A percentile compares a stretch with the other conserved stretches of the same genome.
These are phyloP conservation scores for Halcyon senegalensis DNA, from an alignment of 2,113 vertebrate genomes.

Conservation along the genomic window DNA sequence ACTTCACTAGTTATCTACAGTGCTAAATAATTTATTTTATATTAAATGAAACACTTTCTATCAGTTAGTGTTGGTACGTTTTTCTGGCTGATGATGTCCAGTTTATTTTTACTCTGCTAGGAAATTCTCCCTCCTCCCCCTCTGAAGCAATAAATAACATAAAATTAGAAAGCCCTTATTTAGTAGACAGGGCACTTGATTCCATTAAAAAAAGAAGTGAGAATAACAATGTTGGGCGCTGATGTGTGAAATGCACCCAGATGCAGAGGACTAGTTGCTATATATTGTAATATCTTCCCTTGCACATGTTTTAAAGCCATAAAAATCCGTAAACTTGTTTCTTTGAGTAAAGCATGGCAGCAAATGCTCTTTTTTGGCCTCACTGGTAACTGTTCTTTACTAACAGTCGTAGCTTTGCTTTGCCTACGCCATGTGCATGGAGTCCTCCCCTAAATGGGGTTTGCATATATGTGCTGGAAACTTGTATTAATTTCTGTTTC, in stretches of 20 bases:
- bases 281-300: constrained; percentile 48
- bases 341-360: not conserved
- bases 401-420: not conserved
- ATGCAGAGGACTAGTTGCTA: constrained; percentile 58
- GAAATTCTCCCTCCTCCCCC: constrained; percentile 72
- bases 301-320: constrained; percentile 58
- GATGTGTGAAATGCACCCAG: constrained; percentile 76
- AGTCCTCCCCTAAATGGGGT: not conserved
- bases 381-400: not conserved
- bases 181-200: constrained; percentile 72
- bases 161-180: constrained; percentile 78
- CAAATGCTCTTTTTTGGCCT: not conserved
- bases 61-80: constrained; percentile 24
- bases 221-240: constrained; percentile 72
- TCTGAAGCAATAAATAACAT: constrained; percentile 72
- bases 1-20: constrained; percentile 1
- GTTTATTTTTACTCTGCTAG: constrained; percentile 68
- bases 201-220: constrained; percentile 84
- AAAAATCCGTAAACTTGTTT: constrained; percentile 37
- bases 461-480: not conserved
- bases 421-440: not conserved
- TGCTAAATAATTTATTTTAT: constrained; percentile 46
- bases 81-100: constrained; percentile 39
- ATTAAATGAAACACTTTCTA: constrained; percentile 48
- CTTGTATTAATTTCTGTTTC: not conserved